These are phyloP conservation scores for Ectemnius cavifrons DNA, from an alignment of 2,888 invertebrate genomes.

Conservation along the genomic window DNA sequence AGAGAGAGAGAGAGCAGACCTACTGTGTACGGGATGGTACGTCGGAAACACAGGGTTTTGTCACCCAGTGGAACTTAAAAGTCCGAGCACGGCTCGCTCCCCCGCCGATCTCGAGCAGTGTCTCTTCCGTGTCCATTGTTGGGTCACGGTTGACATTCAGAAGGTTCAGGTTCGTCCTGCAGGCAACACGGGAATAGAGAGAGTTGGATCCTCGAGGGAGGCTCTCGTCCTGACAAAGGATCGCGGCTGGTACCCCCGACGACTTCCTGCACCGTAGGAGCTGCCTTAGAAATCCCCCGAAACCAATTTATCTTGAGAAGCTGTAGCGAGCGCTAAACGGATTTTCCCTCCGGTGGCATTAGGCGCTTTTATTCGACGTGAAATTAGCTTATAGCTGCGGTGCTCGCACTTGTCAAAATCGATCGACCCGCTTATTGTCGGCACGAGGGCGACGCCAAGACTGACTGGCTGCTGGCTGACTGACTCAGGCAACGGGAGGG, in stretches of 20 bases:
- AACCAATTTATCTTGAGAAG: conserved; percentile 74
- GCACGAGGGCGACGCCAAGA: background rate
- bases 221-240: conserved; percentile 56
- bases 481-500: no score
- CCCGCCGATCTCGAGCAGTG: conserved; percentile 42
- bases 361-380: conserved; percentile 69
- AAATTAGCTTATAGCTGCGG: conserved; percentile 67
- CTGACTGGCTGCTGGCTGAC: background rate
- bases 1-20: conserved; percentile 12
- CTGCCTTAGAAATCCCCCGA: conserved; percentile 71
- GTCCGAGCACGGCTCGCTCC: conserved; percentile 32
- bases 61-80: conserved; percentile 35
- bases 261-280: conserved; percentile 62
- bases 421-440: conserved; percentile 48
- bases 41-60: conserved; percentile 52
- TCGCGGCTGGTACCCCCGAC: conserved; percentile 52
- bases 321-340: conserved; percentile 69
- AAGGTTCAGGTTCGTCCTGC: conserved; percentile 43
- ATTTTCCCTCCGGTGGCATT: conserved; percentile 66
- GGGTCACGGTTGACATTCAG: conserved; percentile 68
- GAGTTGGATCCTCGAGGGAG: conserved; percentile 47
- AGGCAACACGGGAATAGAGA: conserved; percentile 21
- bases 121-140: conserved; percentile 57
- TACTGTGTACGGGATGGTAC: conserved; percentile 12
- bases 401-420: conserved; percentile 36